Evolutionary conservation across 2,888 invertebrate species (phyloP).

Genomic region (Neria commutata): DNA sequence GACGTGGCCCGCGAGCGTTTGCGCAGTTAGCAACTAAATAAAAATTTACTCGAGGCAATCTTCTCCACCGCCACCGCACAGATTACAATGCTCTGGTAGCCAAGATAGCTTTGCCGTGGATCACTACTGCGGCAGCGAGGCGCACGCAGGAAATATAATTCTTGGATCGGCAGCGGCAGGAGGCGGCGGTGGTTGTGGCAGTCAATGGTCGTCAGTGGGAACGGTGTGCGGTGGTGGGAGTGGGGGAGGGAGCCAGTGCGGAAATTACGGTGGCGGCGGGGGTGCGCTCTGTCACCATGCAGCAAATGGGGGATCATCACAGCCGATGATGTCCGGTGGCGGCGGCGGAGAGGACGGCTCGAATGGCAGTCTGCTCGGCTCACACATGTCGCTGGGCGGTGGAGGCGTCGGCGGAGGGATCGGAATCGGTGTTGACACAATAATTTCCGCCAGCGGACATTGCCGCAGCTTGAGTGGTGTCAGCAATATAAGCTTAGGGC

Average conservation of each 20-base stretch:
- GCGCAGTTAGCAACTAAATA: slow-evolving; percentile 43
- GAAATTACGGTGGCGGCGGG: slow-evolving; percentile 38
- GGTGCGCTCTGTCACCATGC: slow-evolving; percentile 53
- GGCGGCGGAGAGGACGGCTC: slow-evolving; percentile 37
- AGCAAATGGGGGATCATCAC: slow-evolving; percentile 44
- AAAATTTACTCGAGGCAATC: slow-evolving; percentile 63
- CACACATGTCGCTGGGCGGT: slow-evolving; percentile 53
- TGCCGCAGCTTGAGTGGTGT: slow-evolving; percentile 57
- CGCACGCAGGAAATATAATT: slow-evolving; percentile 31
- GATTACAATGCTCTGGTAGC: slow-evolving; percentile 64
- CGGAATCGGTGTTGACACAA: slow-evolving; percentile 34
- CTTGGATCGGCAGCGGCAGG: slow-evolving; percentile 35
- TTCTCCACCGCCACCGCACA: slow-evolving; percentile 63
- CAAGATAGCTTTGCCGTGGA: slow-evolving; percentile 64
- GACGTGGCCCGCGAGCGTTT: not conserved
- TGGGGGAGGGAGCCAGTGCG: slow-evolving; percentile 25
- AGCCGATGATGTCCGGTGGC: slow-evolving; percentile 60
- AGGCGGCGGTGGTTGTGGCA: slow-evolving; percentile 24
- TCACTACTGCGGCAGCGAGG: slow-evolving; percentile 58
- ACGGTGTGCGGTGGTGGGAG: slow-evolving; percentile 40
- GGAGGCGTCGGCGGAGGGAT: slow-evolving; percentile 48
- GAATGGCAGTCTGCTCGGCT: slow-evolving; percentile 43
- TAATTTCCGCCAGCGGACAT: slow-evolving; percentile 40
- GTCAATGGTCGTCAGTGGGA: slow-evolving; percentile 49
- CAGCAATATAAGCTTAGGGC: slow-evolving; percentile 54